Base-by-base conservation (phyloP, 2,113 vertebrate genomes). In the Leptocoma aspasia region DNA sequence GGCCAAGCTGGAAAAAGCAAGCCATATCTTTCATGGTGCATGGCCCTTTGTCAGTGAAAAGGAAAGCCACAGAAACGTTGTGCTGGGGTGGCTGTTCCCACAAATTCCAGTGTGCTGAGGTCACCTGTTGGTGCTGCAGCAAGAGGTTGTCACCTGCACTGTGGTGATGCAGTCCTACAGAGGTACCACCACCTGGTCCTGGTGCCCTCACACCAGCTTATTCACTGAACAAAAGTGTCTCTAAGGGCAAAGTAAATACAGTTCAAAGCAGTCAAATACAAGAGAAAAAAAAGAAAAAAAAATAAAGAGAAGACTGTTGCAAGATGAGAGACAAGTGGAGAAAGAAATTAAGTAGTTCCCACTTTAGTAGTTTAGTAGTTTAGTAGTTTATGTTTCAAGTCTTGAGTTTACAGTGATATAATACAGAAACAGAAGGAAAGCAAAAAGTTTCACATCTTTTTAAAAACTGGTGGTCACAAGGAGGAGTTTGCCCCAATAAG, bases 231-330 rank as follows among this genome's bases (percentile, higher is more conserved):
- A 39, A 23, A 87, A 88, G 4, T 45, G 16, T 16, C 18, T 75
- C 26, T 47, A n/a, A 41, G 42, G 10, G 6, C 10, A 56, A 77
- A 41, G 17, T 42, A 45, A 89, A 50, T 13, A 20, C 16, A 69
- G 50, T 31, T 52, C 28, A 61, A 61, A 65, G 12, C 8, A 37
- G 37, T 9, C 28, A 82, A 57, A 19, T 10, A 63, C 15, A 64
- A 7, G 13, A 1, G 10, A 33, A 56, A 37, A 65, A 59, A 80
- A 26, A 18, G 27, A 5, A 18, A n/a, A 56, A 56, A 26, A 44
- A 45, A 30, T 18, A 11, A 50, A 60, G 59, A 53, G 0, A 13
- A 35, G 22, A 23, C 1, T 26, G 17, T 44, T 4, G 2, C 3
- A 57, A 63, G 26, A 3, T 6, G 11, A 82, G 44, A 59, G 9